Base-by-base conservation (phyloP, 2,113 vertebrate species). In the Falcunculus frontatus region DNA sequence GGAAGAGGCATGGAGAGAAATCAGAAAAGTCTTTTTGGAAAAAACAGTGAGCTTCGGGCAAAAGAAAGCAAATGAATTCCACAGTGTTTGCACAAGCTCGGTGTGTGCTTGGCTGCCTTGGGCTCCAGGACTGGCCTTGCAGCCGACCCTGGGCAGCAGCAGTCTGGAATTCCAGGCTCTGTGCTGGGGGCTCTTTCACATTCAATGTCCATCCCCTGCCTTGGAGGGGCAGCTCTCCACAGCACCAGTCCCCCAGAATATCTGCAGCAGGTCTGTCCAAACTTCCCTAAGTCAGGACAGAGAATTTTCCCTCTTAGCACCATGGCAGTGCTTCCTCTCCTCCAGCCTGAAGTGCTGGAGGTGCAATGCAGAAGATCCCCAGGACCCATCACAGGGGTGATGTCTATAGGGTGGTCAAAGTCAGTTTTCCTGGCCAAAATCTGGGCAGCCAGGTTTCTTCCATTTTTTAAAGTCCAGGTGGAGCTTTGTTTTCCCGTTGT, bases 291-390 rank as follows among this genome's bases (percentile, higher is more conserved):
- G 55, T 3, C 8, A 53, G 33, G 67, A 35, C 9, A 26, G 55
- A 42, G 67, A 26, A n/a, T 63, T 47, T 47, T 15, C 16, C 27
- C 46, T 62, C 41, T 44, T 3, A 44, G 33, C 50, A 52, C 21
- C 19, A 1, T 0, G 1, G 53, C 0, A 0, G 47, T 16, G 16
- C 23, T 62, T 23, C 67, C 16, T 78, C 41, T 72, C 17, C 32
- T 18, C 22, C 74, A 59, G 39, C 6, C 14, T 60, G 29, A 15
- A 10, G 16, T 27, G 29, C 46, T 69, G 84, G 52, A 46, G 21
- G 7, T 18, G n/a, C 3, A 3, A 6, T 1, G 5, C 33, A 35
- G 59, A 33, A 47, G 10, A 4, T 63, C 11, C 14, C 42, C 50
- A 41, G 44, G 5, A 11, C 12, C 13, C 39, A 7, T 10, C 32